Base-by-base conservation (phyloP, 1,140 invertebrate species). In the Brachionus asplanchnoidis region DNA sequence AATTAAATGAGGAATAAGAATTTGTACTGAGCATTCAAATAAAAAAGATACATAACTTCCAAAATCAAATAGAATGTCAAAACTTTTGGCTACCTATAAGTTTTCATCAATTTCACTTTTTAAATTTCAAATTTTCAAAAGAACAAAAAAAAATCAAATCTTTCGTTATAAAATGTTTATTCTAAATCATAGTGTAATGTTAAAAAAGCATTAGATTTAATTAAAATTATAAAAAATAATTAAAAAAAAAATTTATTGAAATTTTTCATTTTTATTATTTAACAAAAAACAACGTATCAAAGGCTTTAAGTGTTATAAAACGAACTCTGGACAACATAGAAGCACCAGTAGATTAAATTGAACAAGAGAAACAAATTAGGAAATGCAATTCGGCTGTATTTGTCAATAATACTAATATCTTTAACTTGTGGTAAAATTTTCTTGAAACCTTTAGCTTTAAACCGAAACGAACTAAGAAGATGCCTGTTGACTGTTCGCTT, bases 331-430 rank as follows among this genome's bases (percentile, higher is more conserved):
- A 65, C 32, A 36, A 89, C 84, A 89, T 98, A 98, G 88, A 97
- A 97, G 86, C 94, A 93, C 96, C 96, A 98, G 89, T 98, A 98
- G 83, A 94, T 93, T 14, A 93, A 92, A 88, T 98, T 98, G 90
- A 98, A 98, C 50, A 96, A 88, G 86, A 97, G 92, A 89, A 98
- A 99, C 85, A 95, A 94, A 26, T 96, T 93, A 0, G 97, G 97
- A 90, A 99, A 99, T 77, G 97, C 92, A 85, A 97, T 93, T 85
- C 97, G 91, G 8, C 96, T 97, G 88, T 97, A 97, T 87, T 97
- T 97, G 90, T 98, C 97, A 87, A 99, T 98, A 65, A 96, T 93
- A 88, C 97, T 98, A 46, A 99, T 96, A 89, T 98, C 96, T 87
- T 96, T 95, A 86, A 98, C 97, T 89, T 94, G 94, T 1, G 95